Evolutionary conservation across 1,140 invertebrate species (phyloP).

Genomic region (Drosophila nasuta): DNA sequence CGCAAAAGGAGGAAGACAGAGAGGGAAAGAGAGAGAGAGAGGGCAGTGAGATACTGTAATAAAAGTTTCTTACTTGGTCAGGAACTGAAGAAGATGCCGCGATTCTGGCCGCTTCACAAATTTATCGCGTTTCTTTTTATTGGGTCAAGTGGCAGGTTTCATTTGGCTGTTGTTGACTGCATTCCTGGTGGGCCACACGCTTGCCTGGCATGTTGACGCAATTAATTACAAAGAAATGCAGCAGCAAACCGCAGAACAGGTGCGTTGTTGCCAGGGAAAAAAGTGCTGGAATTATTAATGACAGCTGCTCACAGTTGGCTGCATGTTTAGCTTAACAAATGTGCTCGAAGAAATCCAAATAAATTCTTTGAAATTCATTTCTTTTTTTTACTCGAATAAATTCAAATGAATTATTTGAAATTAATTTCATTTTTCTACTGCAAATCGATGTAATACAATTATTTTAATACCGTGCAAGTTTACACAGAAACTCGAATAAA

Average conservation of each 20-base stretch:
- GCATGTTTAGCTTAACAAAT: neutral
- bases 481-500: too few species aligned
- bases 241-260: conserved; percentile 35
- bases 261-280: conserved; percentile 7
- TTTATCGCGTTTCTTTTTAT: conserved; percentile 68
- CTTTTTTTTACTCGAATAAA: too few species aligned
- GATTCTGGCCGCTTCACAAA: conserved; percentile 48
- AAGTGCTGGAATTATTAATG: conserved; percentile 5
- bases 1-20: neutral
- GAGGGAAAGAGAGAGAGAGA: neutral
- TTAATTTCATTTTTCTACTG: neutral
- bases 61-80: conserved; percentile 47
- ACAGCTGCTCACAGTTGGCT: neutral
- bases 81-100: conserved; percentile 51
- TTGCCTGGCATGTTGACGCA: conserved; percentile 48
- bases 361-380: neutral
- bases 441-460: too few species aligned
- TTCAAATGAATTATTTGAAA: too few species aligned
- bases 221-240: conserved; percentile 54
- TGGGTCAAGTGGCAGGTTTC: conserved; percentile 73
- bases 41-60: neutral
- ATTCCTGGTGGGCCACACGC: conserved; percentile 60
- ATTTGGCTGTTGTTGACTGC: conserved; percentile 15
- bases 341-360: neutral
- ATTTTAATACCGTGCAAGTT: too few species aligned